Evolutionary conservation across 2,888 invertebrate genomes (phyloP).

Genomic region (Tinea pellionella): DNA sequence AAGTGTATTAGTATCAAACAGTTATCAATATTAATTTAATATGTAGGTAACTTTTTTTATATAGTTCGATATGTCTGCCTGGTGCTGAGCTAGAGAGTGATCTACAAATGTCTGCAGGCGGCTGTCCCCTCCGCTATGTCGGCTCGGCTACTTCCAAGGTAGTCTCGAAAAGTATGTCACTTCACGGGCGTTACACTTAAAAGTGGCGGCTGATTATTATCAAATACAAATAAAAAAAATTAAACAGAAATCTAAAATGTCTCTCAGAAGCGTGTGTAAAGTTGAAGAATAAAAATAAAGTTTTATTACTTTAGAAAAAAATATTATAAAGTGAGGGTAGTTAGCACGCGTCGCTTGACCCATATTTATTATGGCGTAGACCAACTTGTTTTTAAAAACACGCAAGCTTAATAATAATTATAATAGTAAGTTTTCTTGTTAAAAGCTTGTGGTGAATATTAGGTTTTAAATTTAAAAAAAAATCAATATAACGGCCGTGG

Average conservation of each 20-base stretch:
- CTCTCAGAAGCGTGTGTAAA: neutral
- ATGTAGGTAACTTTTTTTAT: no score
- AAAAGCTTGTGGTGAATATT: neutral
- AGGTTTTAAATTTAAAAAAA: neutral
- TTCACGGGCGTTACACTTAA: no score
- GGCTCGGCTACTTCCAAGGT: no score
- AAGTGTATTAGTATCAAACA: no score
- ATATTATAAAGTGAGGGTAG: conserved; percentile 1
- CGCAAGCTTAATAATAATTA: neutral
- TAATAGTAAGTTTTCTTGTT: neutral
- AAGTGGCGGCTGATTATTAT: no score
- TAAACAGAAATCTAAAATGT: neutral
- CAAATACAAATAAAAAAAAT: neutral
- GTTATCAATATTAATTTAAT: no score
- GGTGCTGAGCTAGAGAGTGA: no score
- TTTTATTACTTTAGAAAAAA: neutral
- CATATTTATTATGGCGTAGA: conserved; percentile 2
- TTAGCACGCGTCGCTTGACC: conserved; percentile 5
- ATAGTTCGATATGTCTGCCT: no score
- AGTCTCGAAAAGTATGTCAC: no score
- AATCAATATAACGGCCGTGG: neutral
- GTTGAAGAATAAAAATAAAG: conserved; percentile 3
- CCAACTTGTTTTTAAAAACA: neutral
- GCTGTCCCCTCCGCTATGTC: no score
- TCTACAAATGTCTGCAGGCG: no score